Percentiles rank a stretch among this genome's conserved stretches.
These are phyloP conservation scores for Narcine bancroftii DNA, from an alignment of 2,113 vertebrate genomes.

Conservation along the genomic window DNA sequence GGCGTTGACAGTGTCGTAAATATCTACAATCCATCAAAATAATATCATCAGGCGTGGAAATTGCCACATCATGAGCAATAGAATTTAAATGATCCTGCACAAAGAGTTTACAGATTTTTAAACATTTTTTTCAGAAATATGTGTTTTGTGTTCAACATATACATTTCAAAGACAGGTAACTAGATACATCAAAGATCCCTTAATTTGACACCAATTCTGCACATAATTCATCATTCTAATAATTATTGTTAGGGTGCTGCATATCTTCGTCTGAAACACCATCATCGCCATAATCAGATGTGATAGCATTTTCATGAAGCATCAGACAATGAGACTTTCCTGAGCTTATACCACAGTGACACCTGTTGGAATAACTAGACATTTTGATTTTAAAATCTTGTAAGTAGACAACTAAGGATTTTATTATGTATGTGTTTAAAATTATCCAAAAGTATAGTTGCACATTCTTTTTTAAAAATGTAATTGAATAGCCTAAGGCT, in stretches of 20 bases:
- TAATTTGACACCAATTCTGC: slow-evolving; percentile 23
- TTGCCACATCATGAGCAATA: not conserved
- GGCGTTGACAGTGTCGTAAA: not conserved
- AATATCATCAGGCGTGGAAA: not conserved
- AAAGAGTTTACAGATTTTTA: not conserved
- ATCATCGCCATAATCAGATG: not conserved
- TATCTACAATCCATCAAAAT: not conserved
- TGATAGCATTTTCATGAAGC: not conserved
- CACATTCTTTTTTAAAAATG: not conserved
- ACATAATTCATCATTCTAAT: slow-evolving; percentile 22
- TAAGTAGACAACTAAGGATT: not conserved
- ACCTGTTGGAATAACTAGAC: not conserved
- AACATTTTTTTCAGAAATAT: not conserved
- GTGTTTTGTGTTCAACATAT: not conserved
- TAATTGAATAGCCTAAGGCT: too few relatives aligned
- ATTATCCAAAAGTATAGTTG: not conserved
- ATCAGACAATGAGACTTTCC: not conserved
- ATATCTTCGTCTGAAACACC: not conserved
- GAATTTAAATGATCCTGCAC: not conserved
- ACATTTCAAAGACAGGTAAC: not conserved
- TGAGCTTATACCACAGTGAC: slow-evolving; percentile 6
- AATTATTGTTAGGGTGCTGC: slow-evolving; percentile 14
- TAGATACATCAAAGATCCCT: not conserved
- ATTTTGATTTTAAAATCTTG: not conserved
- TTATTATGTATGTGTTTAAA: not conserved